Evolutionary conservation across 2,113 vertebrate genomes (phyloP).

Genomic region (Cavia porcellus): DNA sequence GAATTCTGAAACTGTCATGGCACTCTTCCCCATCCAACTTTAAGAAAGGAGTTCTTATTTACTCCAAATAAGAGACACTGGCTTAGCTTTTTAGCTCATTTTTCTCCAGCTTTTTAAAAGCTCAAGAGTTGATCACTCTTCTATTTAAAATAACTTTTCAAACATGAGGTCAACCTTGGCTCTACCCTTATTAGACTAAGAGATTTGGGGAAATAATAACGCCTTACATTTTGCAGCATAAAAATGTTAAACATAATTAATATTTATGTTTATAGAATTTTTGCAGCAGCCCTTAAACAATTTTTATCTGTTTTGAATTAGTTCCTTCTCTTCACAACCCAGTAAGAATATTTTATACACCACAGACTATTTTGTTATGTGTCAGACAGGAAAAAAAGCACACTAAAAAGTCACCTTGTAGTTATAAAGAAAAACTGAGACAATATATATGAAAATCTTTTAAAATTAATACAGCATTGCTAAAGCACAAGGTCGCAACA

Average conservation of each 20-base stretch:
- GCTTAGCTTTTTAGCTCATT: neutral
- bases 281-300: neutral
- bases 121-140: neutral
- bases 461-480: neutral
- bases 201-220: slow-evolving; percentile 11
- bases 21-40: neutral
- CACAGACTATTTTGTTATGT: neutral
- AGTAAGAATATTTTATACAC: neutral
- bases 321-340: neutral
- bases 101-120: neutral
- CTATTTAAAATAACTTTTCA: slow-evolving; percentile 52
- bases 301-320: neutral
- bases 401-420: neutral
- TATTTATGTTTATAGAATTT: slow-evolving; percentile 7
- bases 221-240: neutral
- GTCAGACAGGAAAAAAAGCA: neutral
- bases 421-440: slow-evolving; percentile 6
- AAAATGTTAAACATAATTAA: slow-evolving; percentile 9
- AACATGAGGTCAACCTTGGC: neutral
- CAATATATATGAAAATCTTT: neutral
- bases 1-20: neutral
- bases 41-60: neutral
- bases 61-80: neutral
- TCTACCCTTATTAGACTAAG: neutral
- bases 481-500: neutral